Evolutionary conservation across 2,113 vertebrate genomes (phyloP).

Genomic region (Aythya baeri): DNA sequence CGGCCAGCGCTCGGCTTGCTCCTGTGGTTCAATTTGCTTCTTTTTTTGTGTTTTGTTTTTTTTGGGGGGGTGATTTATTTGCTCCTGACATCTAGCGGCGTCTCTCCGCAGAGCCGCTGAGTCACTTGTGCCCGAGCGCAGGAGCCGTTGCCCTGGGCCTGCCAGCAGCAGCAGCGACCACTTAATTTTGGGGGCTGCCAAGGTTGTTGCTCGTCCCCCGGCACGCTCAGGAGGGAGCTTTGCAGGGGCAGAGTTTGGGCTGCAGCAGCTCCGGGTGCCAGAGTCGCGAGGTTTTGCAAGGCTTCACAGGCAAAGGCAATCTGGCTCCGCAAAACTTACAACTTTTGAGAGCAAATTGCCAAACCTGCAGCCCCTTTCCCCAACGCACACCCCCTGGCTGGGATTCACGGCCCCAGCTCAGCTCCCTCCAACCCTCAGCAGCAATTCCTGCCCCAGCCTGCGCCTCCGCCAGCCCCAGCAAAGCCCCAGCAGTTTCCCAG

Average conservation of each 20-base stretch:
- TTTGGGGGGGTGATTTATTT: not conserved
- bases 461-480: no score
- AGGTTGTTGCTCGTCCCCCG: not conserved
- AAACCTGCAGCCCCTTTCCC: not conserved
- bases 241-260: fast-evolving
- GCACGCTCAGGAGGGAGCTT: not conserved
- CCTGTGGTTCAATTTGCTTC: fast-evolving
- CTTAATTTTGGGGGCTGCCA: fast-evolving
- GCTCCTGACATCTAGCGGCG: not conserved
- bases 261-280: not conserved
- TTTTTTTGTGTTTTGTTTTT: no score
- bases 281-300: not conserved
- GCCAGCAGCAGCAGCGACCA: not conserved
- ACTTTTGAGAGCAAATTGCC: not conserved
- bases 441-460: no score
- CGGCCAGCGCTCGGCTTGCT: fast-evolving
- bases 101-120: not conserved
- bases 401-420: no score
- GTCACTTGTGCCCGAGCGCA: not conserved
- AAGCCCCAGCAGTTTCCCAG: no score
- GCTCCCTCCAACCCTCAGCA: no score
- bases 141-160: not conserved
- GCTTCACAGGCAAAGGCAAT: not conserved
- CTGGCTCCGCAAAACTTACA: not conserved
- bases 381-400: not conserved